Base-by-base conservation (phyloP, 2,113 vertebrate species). In the Peromyscus californicus region DNA sequence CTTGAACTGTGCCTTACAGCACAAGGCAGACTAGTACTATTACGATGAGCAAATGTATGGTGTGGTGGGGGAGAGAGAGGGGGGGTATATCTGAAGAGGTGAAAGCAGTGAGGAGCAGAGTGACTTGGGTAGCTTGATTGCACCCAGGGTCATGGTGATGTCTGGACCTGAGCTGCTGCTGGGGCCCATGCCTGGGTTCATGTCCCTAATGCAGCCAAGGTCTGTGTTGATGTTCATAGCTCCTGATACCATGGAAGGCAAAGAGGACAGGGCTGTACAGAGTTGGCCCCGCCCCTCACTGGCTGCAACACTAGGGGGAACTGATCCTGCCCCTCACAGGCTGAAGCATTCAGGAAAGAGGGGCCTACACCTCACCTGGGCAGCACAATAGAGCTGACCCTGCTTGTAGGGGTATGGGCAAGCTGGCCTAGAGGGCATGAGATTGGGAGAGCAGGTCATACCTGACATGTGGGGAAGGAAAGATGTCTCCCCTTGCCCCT, bases 1-100 rank as follows among this genome's bases (percentile, higher is more conserved):
- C 36, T 6, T 1, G 2, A 33, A 5, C 12, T 29, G 31, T 7
- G 33, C 33, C 33, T 0, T 17, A 16, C 15, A 3, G 24, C 10
- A 4, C 65, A 31, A 29, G 29, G 11, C 65, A 67, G 3, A 67
- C 29, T 1, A 3, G 65, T 29, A 31, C 29, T 31, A 67, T 31
- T 31, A 67, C 31, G 26, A 15, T 67, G 26, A 67, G 65, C 11
- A 67, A 67, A 29, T 67, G 26, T 31, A 13, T 31, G 31, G 33
- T 17, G 69, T 19, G 65, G 69, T 9, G 7, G 7, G 3, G 69
- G 69, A 8, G 69, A 36, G 7, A n/a, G 4, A 10, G 1, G 5
- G 13, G 36, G 36, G 63, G 31, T 31, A 70, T 70, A 17, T 70
- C 15, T 36, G 67, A 70, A 36, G 69, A 70, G 69, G 6, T 70